Evolutionary conservation across 1,140 invertebrate species (phyloP), one percentile per base, ranked within the genome.

Genomic region (Tetramorium simillimum): DNA sequence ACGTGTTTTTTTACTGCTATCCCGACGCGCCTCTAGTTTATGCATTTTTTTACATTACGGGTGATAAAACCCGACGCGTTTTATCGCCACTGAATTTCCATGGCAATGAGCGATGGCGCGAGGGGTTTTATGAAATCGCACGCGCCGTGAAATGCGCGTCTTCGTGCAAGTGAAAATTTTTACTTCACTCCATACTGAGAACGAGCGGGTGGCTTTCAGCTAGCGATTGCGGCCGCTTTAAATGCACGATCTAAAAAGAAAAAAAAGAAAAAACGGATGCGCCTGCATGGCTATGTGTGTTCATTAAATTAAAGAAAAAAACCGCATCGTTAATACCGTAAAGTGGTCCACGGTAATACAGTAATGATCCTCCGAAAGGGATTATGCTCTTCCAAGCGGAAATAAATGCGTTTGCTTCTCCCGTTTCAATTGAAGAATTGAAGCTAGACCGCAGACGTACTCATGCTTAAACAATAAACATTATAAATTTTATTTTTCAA

Each of bases 1-100:
- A 75, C 53, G 24, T 33, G 24, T 70, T 73, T 82, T 82, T 84
- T 60, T 84, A 70, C 24, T 14, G 28, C 1, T n/a, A 70, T 43
- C n/a, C 43, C 21, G 28, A 75, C 69, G 51, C 12, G 28, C 3
- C 69, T 37, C 53, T 24, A 84, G 53, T 72, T 82, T 82, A 84
- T 75, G 80, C 53, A 60, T 84, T 84, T 85, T 77, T 51, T 9
- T 67, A 49, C 46, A 78, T 78, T 76, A 85, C 21, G 58, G 24
- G 46, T 78, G 37, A 65, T 85, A 85, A 85, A 85, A 85, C 24
- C 28, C 21, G 46, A 28, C 60, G 60, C 49, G 18, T 65, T 85
- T 85, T 85, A 78, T 85, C 46, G 62, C 46, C 60, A 77, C 60
- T 78, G 76, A 78, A 85, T 85, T 85, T 78, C 60, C 51, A 53